Conservation (phyloP, 1,140 invertebrate genomes). For the Nilaparvata lugens region DNA sequence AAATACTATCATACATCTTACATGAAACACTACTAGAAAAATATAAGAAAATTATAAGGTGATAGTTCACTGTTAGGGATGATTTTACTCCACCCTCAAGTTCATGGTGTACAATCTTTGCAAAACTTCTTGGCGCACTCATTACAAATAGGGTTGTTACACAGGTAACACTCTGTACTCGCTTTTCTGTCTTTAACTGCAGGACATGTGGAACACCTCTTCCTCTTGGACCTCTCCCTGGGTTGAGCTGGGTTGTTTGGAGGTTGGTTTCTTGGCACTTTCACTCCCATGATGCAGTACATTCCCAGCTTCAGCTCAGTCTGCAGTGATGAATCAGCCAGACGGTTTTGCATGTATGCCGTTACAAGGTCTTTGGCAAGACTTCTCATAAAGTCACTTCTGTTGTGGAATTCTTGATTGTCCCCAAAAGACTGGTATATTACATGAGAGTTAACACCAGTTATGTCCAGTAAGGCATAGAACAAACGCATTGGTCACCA, state of each 20-base stretch:
- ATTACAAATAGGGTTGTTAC: constrained; percentile 6
- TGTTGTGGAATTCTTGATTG: constrained; percentile 11
- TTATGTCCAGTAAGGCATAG: constrained; percentile 31
- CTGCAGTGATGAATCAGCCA: constrained; percentile 9
- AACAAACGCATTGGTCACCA: constrained; percentile 36
- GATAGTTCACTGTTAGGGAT: neutral
- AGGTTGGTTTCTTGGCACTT: neutral
- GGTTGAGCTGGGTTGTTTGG: constrained; percentile 5
- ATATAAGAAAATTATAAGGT: neutral
- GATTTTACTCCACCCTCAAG: constrained; percentile 8
- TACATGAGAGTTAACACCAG: constrained; percentile 26
- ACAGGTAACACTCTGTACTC: constrained; percentile 4
- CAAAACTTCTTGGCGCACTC: constrained; percentile 8
- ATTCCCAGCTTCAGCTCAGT: constrained; percentile 11
- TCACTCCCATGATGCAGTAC: constrained; percentile 3
- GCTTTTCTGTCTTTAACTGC: constrained; percentile 7
- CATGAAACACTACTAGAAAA: neutral
- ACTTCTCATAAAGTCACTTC: constrained; percentile 17
- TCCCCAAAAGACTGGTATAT: constrained; percentile 20
- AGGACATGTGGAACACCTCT: constrained; percentile 11
- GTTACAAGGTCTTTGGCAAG: constrained; percentile 18
- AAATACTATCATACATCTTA: neutral
- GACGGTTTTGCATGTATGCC: constrained; percentile 13
- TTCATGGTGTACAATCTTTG: constrained; percentile 4
- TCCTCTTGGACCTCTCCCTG: neutral